Conservation (phyloP, 2,113 vertebrate genomes). For the Oncorhynchus masou region DNA sequence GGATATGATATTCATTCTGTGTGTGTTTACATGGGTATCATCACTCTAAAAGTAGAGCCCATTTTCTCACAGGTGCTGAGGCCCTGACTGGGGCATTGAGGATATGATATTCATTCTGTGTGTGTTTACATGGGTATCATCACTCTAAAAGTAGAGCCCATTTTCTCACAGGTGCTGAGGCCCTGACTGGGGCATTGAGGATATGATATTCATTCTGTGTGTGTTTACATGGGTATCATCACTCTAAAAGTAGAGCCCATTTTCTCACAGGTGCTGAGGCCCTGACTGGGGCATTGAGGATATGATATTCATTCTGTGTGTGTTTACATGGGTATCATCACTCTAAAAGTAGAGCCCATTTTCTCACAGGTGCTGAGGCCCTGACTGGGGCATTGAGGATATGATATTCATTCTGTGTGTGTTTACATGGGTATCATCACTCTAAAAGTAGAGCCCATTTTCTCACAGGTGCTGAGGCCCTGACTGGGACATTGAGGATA, state of each 20-base stretch:
- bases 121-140: too few species aligned
- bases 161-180: constrained; percentile 65
- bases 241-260: constrained; percentile 60
- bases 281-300: constrained; percentile 27
- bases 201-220: constrained; percentile 16
- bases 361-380: constrained; percentile 62
- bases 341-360: constrained; percentile 61
- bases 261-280: constrained; percentile 63
- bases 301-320: constrained; percentile 12
- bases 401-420: constrained; percentile 11
- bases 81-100: constrained; percentile 26
- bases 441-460: constrained; percentile 62
- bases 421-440: too few species aligned
- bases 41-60: constrained; percentile 58
- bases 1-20: constrained; percentile 22
- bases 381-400: constrained; percentile 26
- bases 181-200: constrained; percentile 27
- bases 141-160: constrained; percentile 57
- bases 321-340: too few species aligned
- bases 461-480: constrained; percentile 60
- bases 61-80: constrained; percentile 65
- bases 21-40: too few species aligned
- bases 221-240: too few species aligned
- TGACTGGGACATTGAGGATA: constrained; percentile 29
- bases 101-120: constrained; percentile 20